These are phyloP conservation scores for Lepeophtheirus salmonis DNA, from an alignment of 1,140 invertebrate genomes.

Conservation along the genomic window DNA sequence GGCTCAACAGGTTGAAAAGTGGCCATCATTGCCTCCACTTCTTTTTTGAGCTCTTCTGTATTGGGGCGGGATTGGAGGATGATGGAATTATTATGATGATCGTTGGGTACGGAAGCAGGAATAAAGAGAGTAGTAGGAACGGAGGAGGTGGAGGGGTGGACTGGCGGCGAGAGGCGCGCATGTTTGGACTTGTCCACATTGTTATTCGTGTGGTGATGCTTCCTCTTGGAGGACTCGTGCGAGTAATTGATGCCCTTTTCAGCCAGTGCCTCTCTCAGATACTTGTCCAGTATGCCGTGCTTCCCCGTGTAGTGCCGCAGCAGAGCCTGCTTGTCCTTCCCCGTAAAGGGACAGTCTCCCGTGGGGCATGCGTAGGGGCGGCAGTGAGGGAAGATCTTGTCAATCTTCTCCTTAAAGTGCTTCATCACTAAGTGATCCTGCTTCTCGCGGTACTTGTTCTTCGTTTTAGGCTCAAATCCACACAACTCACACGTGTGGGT, in stretches of 20 bases:
- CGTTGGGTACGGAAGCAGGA: background rate
- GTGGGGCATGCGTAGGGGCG: slow-evolving; percentile 12
- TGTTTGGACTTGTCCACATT: background rate
- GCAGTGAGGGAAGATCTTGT: slow-evolving; percentile 17
- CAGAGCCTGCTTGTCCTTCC: slow-evolving; percentile 18
- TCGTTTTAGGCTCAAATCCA: slow-evolving; percentile 17
- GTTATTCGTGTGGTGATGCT: background rate
- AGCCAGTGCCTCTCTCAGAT: slow-evolving; percentile 10
- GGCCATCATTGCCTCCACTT: slow-evolving; percentile 14
- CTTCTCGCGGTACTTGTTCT: slow-evolving; percentile 18
- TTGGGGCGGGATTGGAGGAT: background rate
- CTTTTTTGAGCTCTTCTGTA: background rate
- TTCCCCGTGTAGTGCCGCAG: slow-evolving; percentile 17
- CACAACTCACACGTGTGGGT: slow-evolving; percentile 17
- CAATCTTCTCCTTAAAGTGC: slow-evolving; percentile 15
- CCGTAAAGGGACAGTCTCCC: slow-evolving; percentile 4
- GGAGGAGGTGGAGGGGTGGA: background rate
- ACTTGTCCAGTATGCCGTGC: slow-evolving; percentile 13
- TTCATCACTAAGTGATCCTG: slow-evolving; percentile 17
- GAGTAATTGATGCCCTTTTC: slow-evolving; percentile 16
- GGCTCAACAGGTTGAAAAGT: slow-evolving; percentile 12
- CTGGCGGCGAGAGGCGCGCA: background rate
- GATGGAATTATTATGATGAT: background rate
- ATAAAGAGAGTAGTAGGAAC: background rate
- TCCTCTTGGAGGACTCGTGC: background rate